A percentile compares a stretch with the other conserved stretches of the same genome.
These are phyloP conservation scores for Hippopotamus amphibius DNA, from an alignment of 2,113 vertebrate species.

Conservation along the genomic window DNA sequence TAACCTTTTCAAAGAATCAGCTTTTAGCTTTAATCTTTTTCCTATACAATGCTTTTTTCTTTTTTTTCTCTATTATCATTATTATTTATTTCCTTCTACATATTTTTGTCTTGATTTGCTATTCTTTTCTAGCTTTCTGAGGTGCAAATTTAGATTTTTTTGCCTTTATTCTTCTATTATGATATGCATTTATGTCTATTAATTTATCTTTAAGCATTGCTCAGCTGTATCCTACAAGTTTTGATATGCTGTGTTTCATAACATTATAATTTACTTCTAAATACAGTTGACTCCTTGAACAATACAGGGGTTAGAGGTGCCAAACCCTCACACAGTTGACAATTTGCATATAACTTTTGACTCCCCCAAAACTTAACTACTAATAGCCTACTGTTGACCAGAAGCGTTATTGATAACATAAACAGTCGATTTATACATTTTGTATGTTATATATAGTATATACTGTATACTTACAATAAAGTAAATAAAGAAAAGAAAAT, in stretches of 20 bases:
- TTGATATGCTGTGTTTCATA: not conserved
- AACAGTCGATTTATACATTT: not conserved
- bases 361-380: not conserved
- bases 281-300: not conserved
- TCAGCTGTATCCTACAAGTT: not conserved
- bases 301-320: rapidly evolving
- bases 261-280: slow-evolving; percentile 48
- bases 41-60: not conserved
- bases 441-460: not conserved
- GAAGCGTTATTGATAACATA: not conserved
- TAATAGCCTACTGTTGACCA: not conserved
- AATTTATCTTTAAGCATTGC: not conserved
- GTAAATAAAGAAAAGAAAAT: not conserved
- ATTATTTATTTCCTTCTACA: not conserved
- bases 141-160: slow-evolving; percentile 8
- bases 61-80: not conserved
- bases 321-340: not conserved
- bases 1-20: slow-evolving; percentile 9
- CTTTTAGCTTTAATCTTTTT: not conserved
- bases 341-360: not conserved
- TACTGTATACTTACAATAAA: not conserved
- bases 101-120: not conserved
- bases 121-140: not conserved
- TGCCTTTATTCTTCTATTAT: not conserved
- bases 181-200: not conserved